Percentiles rank a stretch among this genome's conserved stretches.
These are phyloP conservation scores for Lates calcarifer DNA, from an alignment of 2,113 vertebrate species.

Conservation along the genomic window DNA sequence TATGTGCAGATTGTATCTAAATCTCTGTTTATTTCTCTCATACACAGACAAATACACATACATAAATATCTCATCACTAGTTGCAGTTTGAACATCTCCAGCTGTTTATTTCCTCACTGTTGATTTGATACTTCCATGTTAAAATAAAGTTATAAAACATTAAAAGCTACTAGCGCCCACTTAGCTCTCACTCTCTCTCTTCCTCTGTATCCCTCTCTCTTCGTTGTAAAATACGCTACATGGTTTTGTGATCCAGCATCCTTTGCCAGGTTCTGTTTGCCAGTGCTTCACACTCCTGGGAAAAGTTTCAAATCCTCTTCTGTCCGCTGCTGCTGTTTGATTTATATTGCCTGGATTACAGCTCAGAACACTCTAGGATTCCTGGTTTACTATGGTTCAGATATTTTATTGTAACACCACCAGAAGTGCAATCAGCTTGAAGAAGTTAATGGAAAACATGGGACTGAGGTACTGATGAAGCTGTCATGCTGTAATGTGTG, in stretches of 20 bases:
- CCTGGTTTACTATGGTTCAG: slow-evolving; percentile 10
- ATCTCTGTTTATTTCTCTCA: not conserved
- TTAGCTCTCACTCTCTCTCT: not conserved
- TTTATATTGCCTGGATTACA: slow-evolving; percentile 52
- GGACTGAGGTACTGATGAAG: not conserved
- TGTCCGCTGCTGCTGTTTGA: slow-evolving; percentile 38
- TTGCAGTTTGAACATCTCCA: not conserved
- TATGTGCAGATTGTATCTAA: not conserved
- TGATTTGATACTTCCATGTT: not conserved
- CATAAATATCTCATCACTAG: not conserved
- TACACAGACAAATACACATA: not conserved
- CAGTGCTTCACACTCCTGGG: slow-evolving; percentile 22
- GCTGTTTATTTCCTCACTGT: slow-evolving; percentile 6
- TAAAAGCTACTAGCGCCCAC: not conserved
- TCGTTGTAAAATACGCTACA: slow-evolving; percentile 7
- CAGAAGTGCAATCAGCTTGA: not conserved
- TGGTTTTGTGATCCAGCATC: not conserved
- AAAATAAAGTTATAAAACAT: slow-evolving; percentile 7
- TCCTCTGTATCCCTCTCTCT: not conserved
- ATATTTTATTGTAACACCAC: slow-evolving; percentile 24
- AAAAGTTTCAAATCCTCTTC: slow-evolving; percentile 53
- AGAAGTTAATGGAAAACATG: not conserved
- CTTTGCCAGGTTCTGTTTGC: slow-evolving; percentile 20
- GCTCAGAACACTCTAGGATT: slow-evolving; percentile 33
- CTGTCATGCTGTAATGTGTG: not conserved